phyloP scores from a whole-genome alignment of 2,113 vertebrate genomes.

The Bubo bubo region DNA sequence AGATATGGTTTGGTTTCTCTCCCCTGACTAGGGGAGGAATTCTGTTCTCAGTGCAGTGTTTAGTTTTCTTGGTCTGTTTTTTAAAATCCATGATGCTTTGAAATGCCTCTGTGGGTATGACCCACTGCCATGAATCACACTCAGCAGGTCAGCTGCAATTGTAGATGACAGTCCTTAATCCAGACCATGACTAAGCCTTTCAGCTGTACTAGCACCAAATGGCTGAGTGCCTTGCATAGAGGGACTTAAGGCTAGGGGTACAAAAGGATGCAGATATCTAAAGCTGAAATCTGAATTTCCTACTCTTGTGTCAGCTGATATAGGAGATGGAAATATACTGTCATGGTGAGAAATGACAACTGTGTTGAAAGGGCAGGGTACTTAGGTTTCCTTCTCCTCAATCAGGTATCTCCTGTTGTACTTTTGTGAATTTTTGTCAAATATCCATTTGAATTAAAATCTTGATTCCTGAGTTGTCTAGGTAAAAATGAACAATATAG shows the following conservation, averaged over 20 bases:
- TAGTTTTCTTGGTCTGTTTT: not conserved
- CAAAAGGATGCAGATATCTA: not conserved
- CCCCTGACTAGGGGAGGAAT: not conserved
- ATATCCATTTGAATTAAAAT: not conserved
- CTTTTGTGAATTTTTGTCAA: not conserved
- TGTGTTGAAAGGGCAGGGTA: not conserved
- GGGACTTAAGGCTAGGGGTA: not conserved
- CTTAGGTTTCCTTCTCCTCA: not conserved
- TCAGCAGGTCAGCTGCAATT: not conserved
- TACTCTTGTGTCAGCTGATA: not conserved
- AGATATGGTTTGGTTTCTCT: not conserved
- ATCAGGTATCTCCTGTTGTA: not conserved
- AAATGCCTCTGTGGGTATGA: not conserved
- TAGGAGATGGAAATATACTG: not conserved
- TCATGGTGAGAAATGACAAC: not conserved
- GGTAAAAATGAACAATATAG: not conserved
- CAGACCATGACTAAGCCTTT: not conserved
- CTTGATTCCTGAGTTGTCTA: not conserved
- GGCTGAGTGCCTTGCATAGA: not conserved
- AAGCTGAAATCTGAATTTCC: not conserved
- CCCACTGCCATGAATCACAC: rapidly evolving
- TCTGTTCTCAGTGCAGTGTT: not conserved
- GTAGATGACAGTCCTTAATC: not conserved
- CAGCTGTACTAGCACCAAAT: not conserved
- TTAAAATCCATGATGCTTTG: not conserved